Conservation (phyloP, 2,797 vertebrate genomes). For the Phyllotis vaccarum region DNA sequence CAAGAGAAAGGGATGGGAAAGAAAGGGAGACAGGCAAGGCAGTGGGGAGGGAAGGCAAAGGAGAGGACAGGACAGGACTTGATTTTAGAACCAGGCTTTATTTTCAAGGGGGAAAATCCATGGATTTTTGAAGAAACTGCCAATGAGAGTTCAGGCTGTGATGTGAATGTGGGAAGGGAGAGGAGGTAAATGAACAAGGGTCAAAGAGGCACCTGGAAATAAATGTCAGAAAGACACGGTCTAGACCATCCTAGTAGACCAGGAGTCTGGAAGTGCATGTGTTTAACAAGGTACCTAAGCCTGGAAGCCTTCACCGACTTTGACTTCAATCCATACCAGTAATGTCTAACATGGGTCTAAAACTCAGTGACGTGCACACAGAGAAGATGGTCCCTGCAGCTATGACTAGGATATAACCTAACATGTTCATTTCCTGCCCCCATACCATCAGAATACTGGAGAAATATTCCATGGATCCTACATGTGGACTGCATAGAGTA, state of each 20-base stretch:
- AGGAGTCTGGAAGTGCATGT: background rate
- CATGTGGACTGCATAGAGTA: background rate
- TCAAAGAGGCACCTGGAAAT: background rate
- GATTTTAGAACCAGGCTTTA: background rate
- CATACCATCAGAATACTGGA: background rate
- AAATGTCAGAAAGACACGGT: conserved; percentile 30
- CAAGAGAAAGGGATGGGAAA: background rate
- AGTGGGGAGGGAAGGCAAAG: accelerated
- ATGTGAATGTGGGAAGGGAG: background rate
- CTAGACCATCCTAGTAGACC: background rate
- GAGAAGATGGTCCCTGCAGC: background rate
- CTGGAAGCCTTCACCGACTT: background rate
- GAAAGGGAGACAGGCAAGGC: accelerated
- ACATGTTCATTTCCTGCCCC: background rate
- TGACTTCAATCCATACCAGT: background rate
- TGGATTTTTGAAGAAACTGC: background rate
- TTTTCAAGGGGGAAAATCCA: conserved; percentile 3
- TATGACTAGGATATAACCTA: background rate
- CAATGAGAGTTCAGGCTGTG: background rate
- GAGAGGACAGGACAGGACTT: background rate
- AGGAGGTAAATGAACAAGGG: background rate
- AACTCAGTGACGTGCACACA: background rate
- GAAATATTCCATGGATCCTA: conserved; percentile 17
- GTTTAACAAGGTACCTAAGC: background rate
- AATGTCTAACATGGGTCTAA: background rate